phyloP scores from a whole-genome alignment of 2,113 vertebrate species.

The Prolemur simus region DNA sequence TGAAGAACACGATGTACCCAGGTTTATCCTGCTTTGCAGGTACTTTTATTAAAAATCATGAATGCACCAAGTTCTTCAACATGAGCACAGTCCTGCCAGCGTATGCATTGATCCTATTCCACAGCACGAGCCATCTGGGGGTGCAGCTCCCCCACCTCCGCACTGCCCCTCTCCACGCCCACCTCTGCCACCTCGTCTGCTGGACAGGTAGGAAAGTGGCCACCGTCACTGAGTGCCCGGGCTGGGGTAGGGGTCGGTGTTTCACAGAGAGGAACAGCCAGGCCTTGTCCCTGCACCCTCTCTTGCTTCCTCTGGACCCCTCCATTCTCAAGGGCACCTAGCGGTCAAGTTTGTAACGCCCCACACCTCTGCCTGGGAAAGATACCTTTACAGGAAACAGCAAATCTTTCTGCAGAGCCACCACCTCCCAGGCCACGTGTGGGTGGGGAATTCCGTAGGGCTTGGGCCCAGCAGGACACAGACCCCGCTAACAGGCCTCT shows the following conservation, averaged over 20 bases:
- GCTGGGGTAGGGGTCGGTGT: too few species aligned
- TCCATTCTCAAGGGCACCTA: not conserved
- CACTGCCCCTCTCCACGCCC: not conserved
- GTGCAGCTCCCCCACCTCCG: not conserved
- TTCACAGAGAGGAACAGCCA: not conserved
- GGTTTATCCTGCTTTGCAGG: not conserved
- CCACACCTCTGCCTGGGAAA: not conserved
- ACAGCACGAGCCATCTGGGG: not conserved
- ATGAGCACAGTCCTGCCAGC: not conserved
- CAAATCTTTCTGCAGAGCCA: not conserved
- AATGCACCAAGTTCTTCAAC: not conserved
- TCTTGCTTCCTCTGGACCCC: not conserved
- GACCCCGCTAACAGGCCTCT: not conserved
- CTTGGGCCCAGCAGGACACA: not conserved
- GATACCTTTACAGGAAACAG: not conserved
- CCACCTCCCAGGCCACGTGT: not conserved
- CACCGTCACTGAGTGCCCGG: fast-evolving
- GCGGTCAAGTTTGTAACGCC: not conserved
- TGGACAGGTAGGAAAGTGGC: not conserved
- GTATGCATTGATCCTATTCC: fast-evolving
- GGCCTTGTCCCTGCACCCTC: not conserved
- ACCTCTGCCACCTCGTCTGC: fast-evolving
- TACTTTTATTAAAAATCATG: not conserved
- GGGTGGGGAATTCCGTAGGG: not conserved
- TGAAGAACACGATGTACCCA: not conserved